Evolutionary conservation across 2,888 invertebrate genomes (phyloP), one percentile per base, ranked within the genome.

Genomic region (Itoplectis maculator): DNA sequence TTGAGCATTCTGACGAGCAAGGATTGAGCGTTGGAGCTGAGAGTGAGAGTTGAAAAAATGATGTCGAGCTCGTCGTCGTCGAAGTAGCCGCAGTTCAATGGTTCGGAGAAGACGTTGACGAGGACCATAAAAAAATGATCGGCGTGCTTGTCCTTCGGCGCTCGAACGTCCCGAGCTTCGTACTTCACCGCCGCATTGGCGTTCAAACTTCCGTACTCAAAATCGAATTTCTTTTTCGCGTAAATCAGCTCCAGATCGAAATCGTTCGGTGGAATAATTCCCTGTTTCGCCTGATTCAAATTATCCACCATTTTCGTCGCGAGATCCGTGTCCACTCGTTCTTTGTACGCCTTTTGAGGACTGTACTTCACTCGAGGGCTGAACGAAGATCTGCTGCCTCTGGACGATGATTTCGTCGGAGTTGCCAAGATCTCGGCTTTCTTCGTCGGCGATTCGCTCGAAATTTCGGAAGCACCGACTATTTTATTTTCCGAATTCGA

Each of bases 1-100:
- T 89, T 90, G 3, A 91, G 68, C 80, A 92, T 83, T 75, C 89
- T 90, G 1, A 87, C 85, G 9, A 92, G 80, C 23, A 92, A 81
- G 69, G 86, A 89, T 83, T 92, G 91, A 0, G 90, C 88, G 11
- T 86, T 54, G 2, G 37, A 37, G 2, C 86, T 85, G 13, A 92
- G 70, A 0, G 87, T 88, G 11, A 92, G 61, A 6, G 89, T 83
- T 0, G 83, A 82, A 79, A 88, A 91, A 75, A 92, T 74, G 4
- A 79, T 81, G 76, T 91, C 87, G 0, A 90, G 47, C 79, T 92
- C 92, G 0, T 79, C 23, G 29, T 86, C 80, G n/a, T 85, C 45
- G 45, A 92, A 92, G 79, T 92, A 92, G 9, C 90, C 90, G 54
- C 92, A 92, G 77, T 92, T 92, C 0, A 88, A 59, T 2, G 88